phyloP scores from a whole-genome alignment of 1,140 invertebrate species.

The Calliopsis andreniformis region DNA sequence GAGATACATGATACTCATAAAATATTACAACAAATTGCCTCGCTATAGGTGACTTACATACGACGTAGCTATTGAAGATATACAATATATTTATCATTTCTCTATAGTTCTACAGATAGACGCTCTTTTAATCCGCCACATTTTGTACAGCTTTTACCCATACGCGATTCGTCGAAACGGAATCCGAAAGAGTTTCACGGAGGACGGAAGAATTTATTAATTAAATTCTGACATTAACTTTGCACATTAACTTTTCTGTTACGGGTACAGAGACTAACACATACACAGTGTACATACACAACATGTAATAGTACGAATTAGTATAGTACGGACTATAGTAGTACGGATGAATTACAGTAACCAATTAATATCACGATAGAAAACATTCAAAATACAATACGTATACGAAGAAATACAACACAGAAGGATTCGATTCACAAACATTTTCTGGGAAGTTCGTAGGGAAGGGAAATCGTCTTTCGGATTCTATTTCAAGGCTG shows the following conservation, averaged over 20 bases:
- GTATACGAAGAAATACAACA: too few species aligned
- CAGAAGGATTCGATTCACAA: too few species aligned
- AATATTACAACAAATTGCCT: slow-evolving; percentile 1
- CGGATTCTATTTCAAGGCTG: slow-evolving; percentile 16
- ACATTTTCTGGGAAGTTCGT: background rate
- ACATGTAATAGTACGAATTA: too few species aligned
- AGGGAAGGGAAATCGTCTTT: background rate
- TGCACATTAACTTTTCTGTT: too few species aligned
- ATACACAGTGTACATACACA: too few species aligned
- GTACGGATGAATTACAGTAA: too few species aligned
- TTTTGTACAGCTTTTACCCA: background rate
- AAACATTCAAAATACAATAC: too few species aligned
- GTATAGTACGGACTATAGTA: too few species aligned
- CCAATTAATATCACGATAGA: too few species aligned
- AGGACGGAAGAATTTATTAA: background rate
- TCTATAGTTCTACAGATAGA: slow-evolving; percentile 31
- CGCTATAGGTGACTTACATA: slow-evolving; percentile 1
- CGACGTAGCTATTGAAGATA: background rate
- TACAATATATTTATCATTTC: slow-evolving; percentile 20
- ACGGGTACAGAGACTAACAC: too few species aligned
- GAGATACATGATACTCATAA: background rate
- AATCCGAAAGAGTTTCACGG: slow-evolving; percentile 7
- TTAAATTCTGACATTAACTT: background rate
- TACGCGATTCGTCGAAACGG: background rate
- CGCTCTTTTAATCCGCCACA: slow-evolving; percentile 1